Base-by-base conservation (phyloP, 2,797 vertebrate species). In the Smutsia gigantea region DNA sequence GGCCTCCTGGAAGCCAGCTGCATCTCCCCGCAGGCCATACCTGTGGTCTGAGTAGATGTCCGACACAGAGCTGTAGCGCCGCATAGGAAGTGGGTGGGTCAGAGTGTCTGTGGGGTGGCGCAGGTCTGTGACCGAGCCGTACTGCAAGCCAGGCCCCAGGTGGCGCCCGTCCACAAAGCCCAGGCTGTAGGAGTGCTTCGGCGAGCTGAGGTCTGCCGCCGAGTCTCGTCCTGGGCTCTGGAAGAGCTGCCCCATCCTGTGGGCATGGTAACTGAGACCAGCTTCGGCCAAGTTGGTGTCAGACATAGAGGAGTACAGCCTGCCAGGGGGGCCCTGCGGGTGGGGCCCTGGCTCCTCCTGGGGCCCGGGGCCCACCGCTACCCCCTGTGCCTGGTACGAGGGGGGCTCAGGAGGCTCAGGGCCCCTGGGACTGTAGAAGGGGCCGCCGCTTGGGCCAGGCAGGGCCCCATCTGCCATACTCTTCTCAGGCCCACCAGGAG, bases 91-190 rank as follows among this genome's bases (percentile, higher is more conserved):
- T 0, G 99, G 98, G 87, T 99, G 99, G 71, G 98, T 98, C 85
- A 99, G 75, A 90, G 99, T 93, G 86, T 99, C 99, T 15, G 99
- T 99, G 5, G 99, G 99, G 81, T 99, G 99, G 14, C 99, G 99
- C 71, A 99, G 98, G 98, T 99, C 99, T 0, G 99, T 99, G 98
- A 99, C 99, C 14, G 99, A 99, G 91, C 99, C 99, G 0, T 99
- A 99, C 83, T 99, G 99, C 93, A 99, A 98, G 93, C 99, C 99
- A 95, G 99, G 99, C 49, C 99, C 99, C 92, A 99, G 97, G 98
- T 99, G 99, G 92, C 99, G 99, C 61, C 99, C 99, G 13, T 99
- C 99, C 0, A 98, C 98, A 1, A 99, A 99, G 96, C 98, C 98
- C 79, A 98, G 97, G 1, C 98, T 99, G 97, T 99, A 99, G 74